Evolutionary conservation across 53 echinoderm and acorn worm species (phyloP), one percentile per base, ranked within the genome.

Genomic region (Echinometra lucunter): DNA sequence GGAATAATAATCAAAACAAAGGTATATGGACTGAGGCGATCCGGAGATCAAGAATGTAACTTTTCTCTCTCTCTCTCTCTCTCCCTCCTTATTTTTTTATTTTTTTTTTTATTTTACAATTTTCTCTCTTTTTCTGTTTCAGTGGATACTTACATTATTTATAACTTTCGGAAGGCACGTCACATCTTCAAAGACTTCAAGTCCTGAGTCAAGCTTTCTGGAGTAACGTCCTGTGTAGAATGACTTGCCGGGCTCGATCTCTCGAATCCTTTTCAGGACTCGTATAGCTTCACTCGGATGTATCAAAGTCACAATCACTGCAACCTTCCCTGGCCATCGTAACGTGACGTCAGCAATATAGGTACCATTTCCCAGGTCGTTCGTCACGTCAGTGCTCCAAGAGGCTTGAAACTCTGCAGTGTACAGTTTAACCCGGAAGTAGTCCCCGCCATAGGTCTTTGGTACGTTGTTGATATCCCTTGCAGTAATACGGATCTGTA

Each of bases 341-440:
- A 96, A 91, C 6, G 78, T 91, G 53, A 95, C 95, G 3, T 94
- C 75, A 21, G 96, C 96, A 11, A 95, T 89, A 66, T 97, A 97
- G 40, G 94, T 91, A 12, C 97, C 97, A 57, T 97, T 94, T 21
- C 89, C 92, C 17, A 94, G 95, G 58, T 97, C 96, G 19, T 94
- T 75, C 17, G 94, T 94, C 3, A 94, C 96, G 45, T 97, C 96
- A 30, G 85, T 89, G 19, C 94, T 82, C 47, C 69, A 93, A 37
- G 94, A 94, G 9, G 97, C 75, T 8, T 95, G 27, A 19, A 57
- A 18, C 8, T 56, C 45, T 7, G 55, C 4, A 58, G 89, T 93
- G 91, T 72, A 96, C 8, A 97, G 82, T 82, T 95, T 96, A 27
- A 95, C 97, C 93, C 96, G 95, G 93, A 97, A 97, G 70, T 97